Conservation (phyloP, 2,797 vertebrate species). For the Sebastes nivosus region DNA sequence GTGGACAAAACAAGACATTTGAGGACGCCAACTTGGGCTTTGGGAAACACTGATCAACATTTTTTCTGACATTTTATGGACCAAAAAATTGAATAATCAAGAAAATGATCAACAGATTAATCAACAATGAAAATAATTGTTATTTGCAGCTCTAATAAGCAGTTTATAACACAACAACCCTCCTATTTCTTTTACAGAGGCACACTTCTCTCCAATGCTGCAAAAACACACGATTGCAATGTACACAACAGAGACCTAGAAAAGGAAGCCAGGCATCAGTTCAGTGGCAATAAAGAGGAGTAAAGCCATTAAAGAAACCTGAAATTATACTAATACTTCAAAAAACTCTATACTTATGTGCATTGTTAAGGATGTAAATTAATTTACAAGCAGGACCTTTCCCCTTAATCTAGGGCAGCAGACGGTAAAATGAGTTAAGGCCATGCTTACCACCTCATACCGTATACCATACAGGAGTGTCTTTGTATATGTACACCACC, state of each 20-base stretch:
- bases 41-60: no score
- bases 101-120: no score
- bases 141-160: conserved; percentile 34
- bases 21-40: no score
- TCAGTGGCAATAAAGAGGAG: not conserved
- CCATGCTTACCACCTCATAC: conserved; percentile 30
- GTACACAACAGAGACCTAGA: not conserved
- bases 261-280: not conserved
- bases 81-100: no score
- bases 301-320: not conserved
- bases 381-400: not conserved
- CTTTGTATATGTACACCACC: conserved; percentile 64
- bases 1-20: no score
- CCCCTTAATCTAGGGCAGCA: conserved; percentile 11
- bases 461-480: conserved; percentile 55
- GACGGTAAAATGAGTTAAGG: conserved; percentile 27
- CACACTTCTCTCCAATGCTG: conserved; percentile 4
- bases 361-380: not conserved
- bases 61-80: no score
- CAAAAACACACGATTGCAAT: not conserved
- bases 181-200: conserved; percentile 36
- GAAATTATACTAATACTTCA: not conserved
- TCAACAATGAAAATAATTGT: rapidly evolving
- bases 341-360: not conserved
- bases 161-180: conserved; percentile 76